Evolutionary conservation across 2,113 vertebrate species (phyloP).

Genomic region (Mobula birostris): DNA sequence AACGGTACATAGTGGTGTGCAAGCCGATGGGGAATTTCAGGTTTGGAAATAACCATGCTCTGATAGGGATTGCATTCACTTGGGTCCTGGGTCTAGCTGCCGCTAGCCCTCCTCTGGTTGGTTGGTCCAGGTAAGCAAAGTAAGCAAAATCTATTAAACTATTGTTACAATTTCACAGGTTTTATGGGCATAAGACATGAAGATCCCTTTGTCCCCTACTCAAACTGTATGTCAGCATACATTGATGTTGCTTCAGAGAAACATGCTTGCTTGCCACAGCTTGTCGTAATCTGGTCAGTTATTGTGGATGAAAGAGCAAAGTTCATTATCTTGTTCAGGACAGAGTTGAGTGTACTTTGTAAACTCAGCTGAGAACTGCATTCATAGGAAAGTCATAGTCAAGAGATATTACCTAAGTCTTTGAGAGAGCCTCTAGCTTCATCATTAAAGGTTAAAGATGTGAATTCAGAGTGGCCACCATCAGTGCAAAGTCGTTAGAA

Average conservation of each 20-base stretch:
- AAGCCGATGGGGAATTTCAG: constrained; percentile 72
- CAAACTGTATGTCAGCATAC: not conserved
- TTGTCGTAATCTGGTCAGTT: not conserved
- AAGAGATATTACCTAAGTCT: not conserved
- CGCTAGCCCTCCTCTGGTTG: constrained; percentile 58
- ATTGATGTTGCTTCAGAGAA: not conserved
- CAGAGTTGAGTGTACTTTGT: not conserved
- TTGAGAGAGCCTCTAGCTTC: not conserved
- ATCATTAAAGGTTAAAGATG: not conserved
- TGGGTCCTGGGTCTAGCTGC: constrained; percentile 64
- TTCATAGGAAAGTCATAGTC: not conserved
- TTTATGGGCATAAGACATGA: not conserved
- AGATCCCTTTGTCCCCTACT: not conserved
- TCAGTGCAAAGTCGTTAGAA: not conserved
- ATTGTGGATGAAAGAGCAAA: not conserved
- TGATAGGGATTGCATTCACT: constrained; percentile 58
- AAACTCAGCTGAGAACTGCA: not conserved
- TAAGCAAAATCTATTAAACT: not conserved
- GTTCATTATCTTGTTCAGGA: not conserved
- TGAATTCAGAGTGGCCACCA: not conserved
- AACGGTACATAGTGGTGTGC: constrained; percentile 68
- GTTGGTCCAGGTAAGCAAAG: constrained; percentile 63
- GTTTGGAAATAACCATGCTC: constrained; percentile 56
- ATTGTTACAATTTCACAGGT: too few species aligned
- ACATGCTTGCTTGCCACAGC: not conserved